phyloP scores from a whole-genome alignment of 2,113 vertebrate genomes.

The Cairina moschata region DNA sequence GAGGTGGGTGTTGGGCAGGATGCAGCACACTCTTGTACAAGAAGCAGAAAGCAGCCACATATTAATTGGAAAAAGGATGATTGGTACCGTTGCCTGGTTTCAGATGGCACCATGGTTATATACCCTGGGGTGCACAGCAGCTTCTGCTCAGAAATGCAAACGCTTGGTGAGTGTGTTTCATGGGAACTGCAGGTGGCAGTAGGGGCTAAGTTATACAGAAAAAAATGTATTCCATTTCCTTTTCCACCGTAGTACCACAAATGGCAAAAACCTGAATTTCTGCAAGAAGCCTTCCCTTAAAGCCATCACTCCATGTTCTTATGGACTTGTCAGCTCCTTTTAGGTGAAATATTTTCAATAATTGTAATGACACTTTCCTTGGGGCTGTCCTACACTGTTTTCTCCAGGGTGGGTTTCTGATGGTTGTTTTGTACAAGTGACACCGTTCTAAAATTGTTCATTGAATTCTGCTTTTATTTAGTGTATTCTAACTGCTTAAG shows the following conservation, averaged over 20 bases:
- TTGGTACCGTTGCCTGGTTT: background rate
- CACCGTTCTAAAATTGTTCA: background rate
- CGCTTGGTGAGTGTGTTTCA: background rate
- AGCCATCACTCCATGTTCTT: background rate
- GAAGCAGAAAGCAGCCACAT: background rate
- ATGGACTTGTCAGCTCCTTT: background rate
- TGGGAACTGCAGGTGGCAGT: constrained; percentile 63
- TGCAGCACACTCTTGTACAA: accelerated
- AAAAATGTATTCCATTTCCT: background rate
- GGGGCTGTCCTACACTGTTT: background rate
- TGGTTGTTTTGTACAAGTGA: background rate
- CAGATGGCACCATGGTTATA: background rate
- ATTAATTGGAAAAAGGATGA: background rate
- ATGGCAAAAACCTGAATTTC: background rate
- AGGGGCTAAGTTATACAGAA: constrained; percentile 12
- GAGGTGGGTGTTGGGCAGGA: background rate
- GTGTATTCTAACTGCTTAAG: background rate
- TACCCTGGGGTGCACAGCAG: background rate
- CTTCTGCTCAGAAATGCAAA: background rate
- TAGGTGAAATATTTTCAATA: background rate
- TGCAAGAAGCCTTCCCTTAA: background rate
- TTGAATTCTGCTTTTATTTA: background rate
- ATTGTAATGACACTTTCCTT: background rate
- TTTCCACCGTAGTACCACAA: background rate
- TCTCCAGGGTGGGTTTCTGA: background rate